Conservation (phyloP, 2,888 invertebrate species). For the Lamellibrachia satsuma region DNA sequence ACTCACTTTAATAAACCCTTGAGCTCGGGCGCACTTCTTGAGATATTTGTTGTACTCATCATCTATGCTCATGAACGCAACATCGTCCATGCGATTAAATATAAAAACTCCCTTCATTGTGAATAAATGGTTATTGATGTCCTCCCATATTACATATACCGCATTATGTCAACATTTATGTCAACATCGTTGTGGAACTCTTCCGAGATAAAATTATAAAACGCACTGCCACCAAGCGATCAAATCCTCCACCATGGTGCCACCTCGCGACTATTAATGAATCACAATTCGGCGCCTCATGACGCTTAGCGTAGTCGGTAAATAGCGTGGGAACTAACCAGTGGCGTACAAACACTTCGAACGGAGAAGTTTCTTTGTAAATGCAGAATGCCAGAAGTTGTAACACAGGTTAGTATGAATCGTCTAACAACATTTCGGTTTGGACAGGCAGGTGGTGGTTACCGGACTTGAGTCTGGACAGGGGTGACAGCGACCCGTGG, state of each 20-base stretch:
- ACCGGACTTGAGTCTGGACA: neutral
- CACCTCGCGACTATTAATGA: neutral
- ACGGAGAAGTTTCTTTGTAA: neutral
- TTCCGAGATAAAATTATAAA: neutral
- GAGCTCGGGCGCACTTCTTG: slow-evolving; percentile 68
- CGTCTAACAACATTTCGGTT: neutral
- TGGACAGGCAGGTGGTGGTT: neutral
- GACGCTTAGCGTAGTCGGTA: neutral
- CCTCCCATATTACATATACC: neutral
- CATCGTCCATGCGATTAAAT: slow-evolving; percentile 78
- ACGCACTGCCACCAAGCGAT: neutral
- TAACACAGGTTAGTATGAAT: neutral
- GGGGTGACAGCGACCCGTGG: neutral
- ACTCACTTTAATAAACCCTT: slow-evolving; percentile 65
- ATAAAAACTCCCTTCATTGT: slow-evolving; percentile 78
- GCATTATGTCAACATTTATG: neutral
- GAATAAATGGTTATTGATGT: slow-evolving; percentile 14
- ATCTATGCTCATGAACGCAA: slow-evolving; percentile 77
- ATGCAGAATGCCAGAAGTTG: neutral
- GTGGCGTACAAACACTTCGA: neutral
- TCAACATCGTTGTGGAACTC: neutral
- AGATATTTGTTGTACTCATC: slow-evolving; percentile 72
- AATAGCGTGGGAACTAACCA: neutral
- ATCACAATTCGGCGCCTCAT: neutral
- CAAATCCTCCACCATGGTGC: neutral